Conservation (phyloP, 2,888 invertebrate genomes). For the Phanerotoma sp. region DNA sequence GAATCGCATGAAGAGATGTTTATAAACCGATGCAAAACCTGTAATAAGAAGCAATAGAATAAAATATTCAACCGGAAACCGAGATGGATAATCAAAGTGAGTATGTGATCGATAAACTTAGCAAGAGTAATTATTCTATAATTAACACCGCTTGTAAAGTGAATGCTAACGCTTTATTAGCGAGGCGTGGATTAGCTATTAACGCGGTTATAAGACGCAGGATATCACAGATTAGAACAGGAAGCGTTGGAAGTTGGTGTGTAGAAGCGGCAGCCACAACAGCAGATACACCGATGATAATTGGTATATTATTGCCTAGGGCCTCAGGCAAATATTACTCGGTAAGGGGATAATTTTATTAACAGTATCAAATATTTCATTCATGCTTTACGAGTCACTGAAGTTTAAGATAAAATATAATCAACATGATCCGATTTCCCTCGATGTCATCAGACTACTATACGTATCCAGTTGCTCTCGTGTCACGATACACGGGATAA, state of each 20-base stretch:
- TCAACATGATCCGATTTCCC: slow-evolving; percentile 6
- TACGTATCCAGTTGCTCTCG: slow-evolving; percentile 4
- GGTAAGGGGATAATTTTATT: slow-evolving; percentile 23
- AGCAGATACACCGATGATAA: no score
- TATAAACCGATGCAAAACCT: no score
- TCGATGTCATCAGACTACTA: not conserved
- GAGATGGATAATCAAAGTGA: no score
- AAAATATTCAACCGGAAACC: no score
- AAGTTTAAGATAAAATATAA: slow-evolving; percentile 8
- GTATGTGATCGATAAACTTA: no score
- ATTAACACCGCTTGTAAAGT: no score
- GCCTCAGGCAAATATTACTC: slow-evolving; percentile 15
- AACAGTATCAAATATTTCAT: not conserved
- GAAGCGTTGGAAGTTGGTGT: no score
- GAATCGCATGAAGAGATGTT: no score
- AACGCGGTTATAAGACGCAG: not conserved
- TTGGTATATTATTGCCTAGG: slow-evolving; percentile 29
- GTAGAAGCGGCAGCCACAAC: no score
- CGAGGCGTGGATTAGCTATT: not conserved
- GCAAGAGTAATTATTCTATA: no score
- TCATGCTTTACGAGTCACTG: not conserved
- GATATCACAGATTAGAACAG: slow-evolving; percentile 23
- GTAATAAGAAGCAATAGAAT: no score
- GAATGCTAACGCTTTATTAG: no score
- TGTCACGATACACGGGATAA: not conserved